phyloP scores from a whole-genome alignment of 2,888 invertebrate species.

The Philhelius pedissequus region DNA sequence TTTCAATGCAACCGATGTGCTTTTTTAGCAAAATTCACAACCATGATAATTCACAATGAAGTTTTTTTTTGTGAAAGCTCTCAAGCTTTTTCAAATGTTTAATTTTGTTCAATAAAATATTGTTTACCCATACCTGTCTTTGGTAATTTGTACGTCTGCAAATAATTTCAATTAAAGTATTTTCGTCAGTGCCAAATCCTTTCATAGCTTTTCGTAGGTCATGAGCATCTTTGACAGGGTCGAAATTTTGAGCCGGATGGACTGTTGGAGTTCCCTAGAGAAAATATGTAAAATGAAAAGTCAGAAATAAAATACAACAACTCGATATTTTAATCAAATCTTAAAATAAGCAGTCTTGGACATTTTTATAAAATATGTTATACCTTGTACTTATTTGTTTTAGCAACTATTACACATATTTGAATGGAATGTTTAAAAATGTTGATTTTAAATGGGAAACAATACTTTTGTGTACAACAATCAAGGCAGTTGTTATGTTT shows the following conservation, averaged over 20 bases:
- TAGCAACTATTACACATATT: too few species aligned
- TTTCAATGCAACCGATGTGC: too few species aligned
- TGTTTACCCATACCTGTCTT: constrained; percentile 82
- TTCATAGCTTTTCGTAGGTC: constrained; percentile 94
- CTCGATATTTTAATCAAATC: too few species aligned
- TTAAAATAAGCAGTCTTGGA: too few species aligned
- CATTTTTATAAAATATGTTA: too few species aligned
- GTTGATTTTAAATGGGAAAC: too few species aligned
- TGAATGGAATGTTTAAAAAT: too few species aligned
- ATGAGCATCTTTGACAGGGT: constrained; percentile 89
- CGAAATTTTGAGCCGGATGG: constrained; percentile 87
- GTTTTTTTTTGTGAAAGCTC: neutral
- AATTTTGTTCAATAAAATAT: neutral
- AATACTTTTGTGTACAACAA: too few species aligned
- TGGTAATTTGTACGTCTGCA: constrained; percentile 91
- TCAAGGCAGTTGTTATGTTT: too few species aligned
- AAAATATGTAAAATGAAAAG: neutral
- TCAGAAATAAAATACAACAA: neutral
- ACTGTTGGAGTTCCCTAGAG: constrained; percentile 83
- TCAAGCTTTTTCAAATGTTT: neutral
- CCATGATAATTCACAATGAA: constrained; percentile 32
- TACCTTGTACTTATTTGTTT: too few species aligned
- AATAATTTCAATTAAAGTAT: constrained; percentile 91
- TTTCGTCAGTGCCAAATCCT: constrained; percentile 93
- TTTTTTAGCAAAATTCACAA: constrained; percentile 1